phyloP scores from a whole-genome alignment of 2,888 invertebrate species.

The Deilephila elpenor region DNA sequence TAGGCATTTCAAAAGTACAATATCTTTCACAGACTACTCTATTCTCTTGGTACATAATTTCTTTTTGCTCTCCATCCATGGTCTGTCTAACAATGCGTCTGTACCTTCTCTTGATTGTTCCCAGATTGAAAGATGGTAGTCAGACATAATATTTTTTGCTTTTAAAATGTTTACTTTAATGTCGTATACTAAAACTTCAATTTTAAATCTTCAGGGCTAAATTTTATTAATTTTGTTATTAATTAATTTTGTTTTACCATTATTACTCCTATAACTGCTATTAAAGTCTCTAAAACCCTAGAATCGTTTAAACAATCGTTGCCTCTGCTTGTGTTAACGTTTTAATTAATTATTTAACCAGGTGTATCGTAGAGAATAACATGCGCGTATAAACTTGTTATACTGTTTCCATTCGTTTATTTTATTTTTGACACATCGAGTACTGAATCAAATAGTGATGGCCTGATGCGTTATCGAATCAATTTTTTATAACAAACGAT shows the following conservation, averaged over 20 bases:
- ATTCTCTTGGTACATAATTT: neutral
- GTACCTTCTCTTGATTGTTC: neutral
- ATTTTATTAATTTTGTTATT: neutral
- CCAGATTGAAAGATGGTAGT: neutral
- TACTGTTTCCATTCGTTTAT: too few relatives aligned
- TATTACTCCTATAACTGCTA: neutral
- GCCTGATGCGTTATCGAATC: too few relatives aligned
- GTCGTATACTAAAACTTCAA: neutral
- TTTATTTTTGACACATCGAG: too few relatives aligned
- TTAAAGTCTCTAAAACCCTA: too few relatives aligned
- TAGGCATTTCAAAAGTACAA: neutral
- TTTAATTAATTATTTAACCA: neutral
- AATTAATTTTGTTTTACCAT: too few relatives aligned
- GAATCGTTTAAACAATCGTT: neutral
- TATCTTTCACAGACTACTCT: neutral
- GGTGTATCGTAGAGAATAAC: neutral
- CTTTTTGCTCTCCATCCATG: neutral
- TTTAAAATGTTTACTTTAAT: neutral
- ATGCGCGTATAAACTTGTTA: neutral
- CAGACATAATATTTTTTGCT: neutral
- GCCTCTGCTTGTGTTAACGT: neutral
- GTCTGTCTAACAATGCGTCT: constrained; percentile 6
- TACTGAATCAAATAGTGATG: too few relatives aligned
- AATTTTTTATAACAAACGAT: too few relatives aligned
- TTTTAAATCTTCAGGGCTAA: neutral